Evolutionary conservation across 2,888 invertebrate genomes (phyloP).

Genomic region (Trileptium ribeirensis): DNA sequence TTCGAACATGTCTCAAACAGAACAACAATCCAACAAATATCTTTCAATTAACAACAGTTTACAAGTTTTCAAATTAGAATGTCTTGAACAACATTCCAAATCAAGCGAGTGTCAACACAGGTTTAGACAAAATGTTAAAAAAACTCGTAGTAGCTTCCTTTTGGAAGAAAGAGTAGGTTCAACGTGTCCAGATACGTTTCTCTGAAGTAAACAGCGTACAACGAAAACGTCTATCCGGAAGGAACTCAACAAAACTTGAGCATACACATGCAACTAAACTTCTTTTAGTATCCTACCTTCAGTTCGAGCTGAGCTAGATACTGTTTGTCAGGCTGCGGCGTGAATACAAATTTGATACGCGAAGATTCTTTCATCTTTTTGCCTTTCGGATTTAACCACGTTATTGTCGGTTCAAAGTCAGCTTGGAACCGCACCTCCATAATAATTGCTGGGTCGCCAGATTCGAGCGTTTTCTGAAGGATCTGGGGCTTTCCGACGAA

Average conservation of each 20-base stretch:
- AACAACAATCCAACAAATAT: too few species aligned
- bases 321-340: constrained; percentile 45
- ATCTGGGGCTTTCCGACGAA: constrained; percentile 51
- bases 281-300: constrained; percentile 42
- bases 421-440: constrained; percentile 52
- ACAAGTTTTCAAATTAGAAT: too few species aligned
- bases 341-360: constrained; percentile 48
- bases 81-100: too few species aligned
- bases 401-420: constrained; percentile 46
- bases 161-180: too few species aligned
- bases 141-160: too few species aligned
- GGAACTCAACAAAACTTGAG: not conserved
- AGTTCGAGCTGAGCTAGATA: constrained; percentile 48
- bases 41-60: too few species aligned
- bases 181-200: too few species aligned
- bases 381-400: constrained; percentile 51
- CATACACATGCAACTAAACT: not conserved
- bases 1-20: too few species aligned
- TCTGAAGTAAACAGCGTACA: not conserved
- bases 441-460: constrained; percentile 50
- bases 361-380: constrained; percentile 52
- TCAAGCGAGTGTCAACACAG: too few species aligned
- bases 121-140: too few species aligned
- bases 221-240: not conserved
- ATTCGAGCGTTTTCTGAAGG: constrained; percentile 50